phyloP scores from a whole-genome alignment of 2,797 vertebrate genomes.

The Knipowitschia caucasica region DNA sequence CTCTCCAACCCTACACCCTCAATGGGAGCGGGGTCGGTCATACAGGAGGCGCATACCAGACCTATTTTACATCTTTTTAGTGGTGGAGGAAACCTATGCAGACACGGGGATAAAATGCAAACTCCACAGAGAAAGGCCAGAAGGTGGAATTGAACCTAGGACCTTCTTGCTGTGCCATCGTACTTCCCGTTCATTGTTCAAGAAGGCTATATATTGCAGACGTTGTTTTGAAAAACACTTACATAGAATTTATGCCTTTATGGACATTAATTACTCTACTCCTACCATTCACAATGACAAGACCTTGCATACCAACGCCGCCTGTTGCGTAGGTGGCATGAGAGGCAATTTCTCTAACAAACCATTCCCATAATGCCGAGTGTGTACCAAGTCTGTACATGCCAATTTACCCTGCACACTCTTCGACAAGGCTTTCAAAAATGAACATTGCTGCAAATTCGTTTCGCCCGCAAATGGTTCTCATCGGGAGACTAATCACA shows the following conservation, averaged over 20 bases:
- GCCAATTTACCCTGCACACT: conserved; percentile 17
- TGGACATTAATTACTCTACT: neutral
- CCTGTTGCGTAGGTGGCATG: conserved; percentile 14
- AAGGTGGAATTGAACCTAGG: too few species aligned
- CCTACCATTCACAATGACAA: neutral
- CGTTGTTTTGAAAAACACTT: neutral
- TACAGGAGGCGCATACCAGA: too few species aligned
- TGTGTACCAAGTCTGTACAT: conserved; percentile 13
- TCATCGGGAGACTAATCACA: conserved; percentile 58
- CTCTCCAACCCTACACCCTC: too few species aligned
- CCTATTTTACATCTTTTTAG: too few species aligned
- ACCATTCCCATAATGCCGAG: conserved; percentile 2
- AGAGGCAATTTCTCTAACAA: conserved; percentile 18
- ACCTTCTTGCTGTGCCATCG: too few species aligned
- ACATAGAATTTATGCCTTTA: neutral
- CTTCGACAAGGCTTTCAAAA: conserved; percentile 52
- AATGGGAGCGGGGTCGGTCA: too few species aligned
- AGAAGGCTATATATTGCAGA: too few species aligned
- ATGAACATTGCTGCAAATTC: conserved; percentile 43
- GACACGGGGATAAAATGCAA: too few species aligned
- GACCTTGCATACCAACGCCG: neutral
- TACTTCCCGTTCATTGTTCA: too few species aligned
- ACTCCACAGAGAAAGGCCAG: too few species aligned
- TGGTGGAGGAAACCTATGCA: too few species aligned
- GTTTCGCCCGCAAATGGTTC: conserved; percentile 52